A percentile compares a stretch with the other conserved stretches of the same genome.
Conservation (phyloP, 2,888 invertebrate species). For the Rhogogaster chlorosoma region DNA sequence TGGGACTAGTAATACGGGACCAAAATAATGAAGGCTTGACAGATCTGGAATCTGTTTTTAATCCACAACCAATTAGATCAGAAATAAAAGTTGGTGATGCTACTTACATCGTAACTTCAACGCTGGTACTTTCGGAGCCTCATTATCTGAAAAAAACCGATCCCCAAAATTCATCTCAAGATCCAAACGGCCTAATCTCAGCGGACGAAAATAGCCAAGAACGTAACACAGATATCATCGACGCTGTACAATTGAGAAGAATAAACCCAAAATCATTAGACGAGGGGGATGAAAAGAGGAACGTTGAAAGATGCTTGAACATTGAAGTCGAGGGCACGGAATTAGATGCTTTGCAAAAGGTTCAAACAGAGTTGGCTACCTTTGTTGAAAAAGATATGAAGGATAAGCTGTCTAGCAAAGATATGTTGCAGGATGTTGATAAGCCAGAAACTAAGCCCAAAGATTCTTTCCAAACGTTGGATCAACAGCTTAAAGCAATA, state of each 20-base stretch:
- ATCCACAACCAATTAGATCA: slow-evolving; percentile 65
- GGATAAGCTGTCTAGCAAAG: slow-evolving; percentile 52
- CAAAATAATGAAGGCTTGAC: neutral
- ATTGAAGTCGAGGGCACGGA: slow-evolving; percentile 73
- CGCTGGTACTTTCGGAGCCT: slow-evolving; percentile 65
- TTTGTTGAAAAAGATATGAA: slow-evolving; percentile 72
- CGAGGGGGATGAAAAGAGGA: slow-evolving; percentile 59
- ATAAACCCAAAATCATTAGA: slow-evolving; percentile 61
- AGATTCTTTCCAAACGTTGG: slow-evolving; percentile 64
- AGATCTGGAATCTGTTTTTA: slow-evolving; percentile 54
- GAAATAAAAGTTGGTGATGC: slow-evolving; percentile 70
- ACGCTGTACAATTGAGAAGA: slow-evolving; percentile 71
- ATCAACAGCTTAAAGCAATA: slow-evolving; percentile 70
- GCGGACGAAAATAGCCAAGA: slow-evolving; percentile 63
- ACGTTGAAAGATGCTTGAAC: slow-evolving; percentile 70
- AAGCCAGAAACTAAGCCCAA: slow-evolving; percentile 53
- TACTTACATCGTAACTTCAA: slow-evolving; percentile 72
- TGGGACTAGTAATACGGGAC: neutral
- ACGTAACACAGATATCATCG: slow-evolving; percentile 72
- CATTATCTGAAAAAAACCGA: slow-evolving; percentile 57
- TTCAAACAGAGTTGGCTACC: slow-evolving; percentile 69
- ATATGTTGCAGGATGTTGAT: neutral
- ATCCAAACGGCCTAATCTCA: slow-evolving; percentile 54
- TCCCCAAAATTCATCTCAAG: slow-evolving; percentile 52
- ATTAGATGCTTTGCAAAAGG: slow-evolving; percentile 66